phyloP scores from a whole-genome alignment of 2,113 vertebrate genomes.

The Saccopteryx bilineata region DNA sequence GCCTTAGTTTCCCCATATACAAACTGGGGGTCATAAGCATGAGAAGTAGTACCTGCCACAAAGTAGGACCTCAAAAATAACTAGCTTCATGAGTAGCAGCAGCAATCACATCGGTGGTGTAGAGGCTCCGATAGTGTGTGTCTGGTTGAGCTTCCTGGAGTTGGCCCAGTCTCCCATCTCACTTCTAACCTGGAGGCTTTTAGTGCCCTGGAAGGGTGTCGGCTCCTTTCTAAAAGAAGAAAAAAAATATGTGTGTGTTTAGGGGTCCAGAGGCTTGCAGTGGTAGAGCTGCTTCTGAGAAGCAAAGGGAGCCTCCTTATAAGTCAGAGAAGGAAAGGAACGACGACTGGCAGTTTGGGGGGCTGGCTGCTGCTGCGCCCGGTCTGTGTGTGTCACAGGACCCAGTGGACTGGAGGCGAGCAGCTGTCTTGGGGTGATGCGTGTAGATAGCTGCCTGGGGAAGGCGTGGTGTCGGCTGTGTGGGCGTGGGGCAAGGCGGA shows the following conservation, averaged over 20 bases:
- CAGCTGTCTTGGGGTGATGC: rapidly evolving
- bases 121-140: no score
- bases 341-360: background rate
- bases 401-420: background rate
- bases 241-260: background rate
- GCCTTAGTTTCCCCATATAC: background rate
- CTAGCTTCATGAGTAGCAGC: no score
- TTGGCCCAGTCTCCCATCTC: background rate
- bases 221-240: background rate
- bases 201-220: background rate
- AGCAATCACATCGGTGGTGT: background rate
- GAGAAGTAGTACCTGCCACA: background rate
- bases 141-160: background rate
- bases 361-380: background rate
- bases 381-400: background rate
- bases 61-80: background rate
- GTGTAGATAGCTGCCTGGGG: background rate
- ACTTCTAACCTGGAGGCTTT: background rate
- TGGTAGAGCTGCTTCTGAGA: background rate
- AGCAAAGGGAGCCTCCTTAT: background rate
- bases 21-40: background rate
- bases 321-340: background rate
- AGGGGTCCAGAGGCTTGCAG: background rate
- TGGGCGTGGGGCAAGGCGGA: background rate
- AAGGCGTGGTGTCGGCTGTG: background rate